Evolutionary conservation across 2,113 vertebrate genomes (phyloP).

Genomic region (Tychaedon coryphoeus): DNA sequence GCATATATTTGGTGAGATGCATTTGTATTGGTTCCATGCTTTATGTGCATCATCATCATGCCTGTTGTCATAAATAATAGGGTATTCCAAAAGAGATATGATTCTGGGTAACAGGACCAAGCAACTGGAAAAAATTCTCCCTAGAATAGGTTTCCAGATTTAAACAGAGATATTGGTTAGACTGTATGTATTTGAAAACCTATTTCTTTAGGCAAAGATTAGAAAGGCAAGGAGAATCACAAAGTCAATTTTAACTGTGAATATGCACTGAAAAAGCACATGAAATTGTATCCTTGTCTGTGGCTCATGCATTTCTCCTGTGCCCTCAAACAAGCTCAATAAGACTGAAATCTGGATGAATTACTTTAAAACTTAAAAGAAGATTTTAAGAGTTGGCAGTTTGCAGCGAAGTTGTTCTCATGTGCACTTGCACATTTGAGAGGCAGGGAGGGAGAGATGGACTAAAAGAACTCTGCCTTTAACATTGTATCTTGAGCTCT

Average conservation of each 20-base stretch:
- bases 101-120: conserved; percentile 42
- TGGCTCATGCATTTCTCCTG: neutral
- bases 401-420: neutral
- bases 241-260: conserved; percentile 42
- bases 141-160: conserved; percentile 28
- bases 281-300: neutral
- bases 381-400: neutral
- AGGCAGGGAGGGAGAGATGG: neutral
- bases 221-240: conserved; percentile 38
- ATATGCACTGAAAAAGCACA: conserved; percentile 18
- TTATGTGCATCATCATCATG: conserved; percentile 43
- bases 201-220: conserved; percentile 47
- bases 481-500: neutral
- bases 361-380: neutral
- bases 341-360: neutral
- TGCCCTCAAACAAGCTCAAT: neutral
- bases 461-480: neutral
- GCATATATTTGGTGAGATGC: neutral
- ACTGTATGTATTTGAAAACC: neutral
- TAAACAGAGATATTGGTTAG: conserved; percentile 17
- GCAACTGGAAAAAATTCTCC: conserved; percentile 46
- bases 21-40: conserved; percentile 15
- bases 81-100: neutral
- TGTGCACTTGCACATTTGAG: neutral
- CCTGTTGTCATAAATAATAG: conserved; percentile 61